Percentiles rank a stretch among this genome's conserved stretches.
Conservation (phyloP, 1,140 invertebrate genomes). For the Caenorhabditis briggsae region DNA sequence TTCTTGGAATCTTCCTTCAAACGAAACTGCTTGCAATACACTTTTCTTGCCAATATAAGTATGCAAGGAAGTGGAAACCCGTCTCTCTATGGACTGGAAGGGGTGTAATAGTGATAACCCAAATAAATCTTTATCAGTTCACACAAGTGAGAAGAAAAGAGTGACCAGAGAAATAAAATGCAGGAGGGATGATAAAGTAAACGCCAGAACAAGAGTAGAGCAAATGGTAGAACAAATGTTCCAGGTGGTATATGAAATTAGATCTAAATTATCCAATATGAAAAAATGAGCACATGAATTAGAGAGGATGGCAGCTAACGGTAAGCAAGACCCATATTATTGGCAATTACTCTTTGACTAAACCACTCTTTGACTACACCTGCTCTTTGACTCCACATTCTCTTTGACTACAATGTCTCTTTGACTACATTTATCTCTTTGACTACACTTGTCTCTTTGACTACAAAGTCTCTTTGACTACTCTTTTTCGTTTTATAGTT, state of each 20-base stretch:
- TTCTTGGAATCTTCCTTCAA: slow-evolving; percentile 41
- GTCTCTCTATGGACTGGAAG: not conserved
- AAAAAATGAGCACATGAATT: not conserved
- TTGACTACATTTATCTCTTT: too few species aligned
- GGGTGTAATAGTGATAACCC: slow-evolving; percentile 10
- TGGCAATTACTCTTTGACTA: too few species aligned
- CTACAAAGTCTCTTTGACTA: too few species aligned
- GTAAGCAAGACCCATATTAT: too few species aligned
- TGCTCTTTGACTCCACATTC: too few species aligned
- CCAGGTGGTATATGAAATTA: not conserved
- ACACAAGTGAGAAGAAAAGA: not conserved
- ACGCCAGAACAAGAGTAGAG: not conserved
- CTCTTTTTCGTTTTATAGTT: too few species aligned
- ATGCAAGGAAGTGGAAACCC: not conserved
- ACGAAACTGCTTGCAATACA: not conserved
- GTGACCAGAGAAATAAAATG: not conserved
- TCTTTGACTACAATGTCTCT: too few species aligned
- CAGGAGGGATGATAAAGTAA: slow-evolving; percentile 2
- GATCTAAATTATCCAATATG: not conserved
- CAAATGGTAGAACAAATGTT: slow-evolving; percentile 18
- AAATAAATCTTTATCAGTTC: slow-evolving; percentile 42
- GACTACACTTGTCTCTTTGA: too few species aligned
- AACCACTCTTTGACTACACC: too few species aligned
- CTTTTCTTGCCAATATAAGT: slow-evolving; percentile 24
- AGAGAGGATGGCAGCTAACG: not conserved